Evolutionary conservation across 2,113 vertebrate species (phyloP), one percentile per base, ranked within the genome.

Genomic region (Mastomys natalensis): DNA sequence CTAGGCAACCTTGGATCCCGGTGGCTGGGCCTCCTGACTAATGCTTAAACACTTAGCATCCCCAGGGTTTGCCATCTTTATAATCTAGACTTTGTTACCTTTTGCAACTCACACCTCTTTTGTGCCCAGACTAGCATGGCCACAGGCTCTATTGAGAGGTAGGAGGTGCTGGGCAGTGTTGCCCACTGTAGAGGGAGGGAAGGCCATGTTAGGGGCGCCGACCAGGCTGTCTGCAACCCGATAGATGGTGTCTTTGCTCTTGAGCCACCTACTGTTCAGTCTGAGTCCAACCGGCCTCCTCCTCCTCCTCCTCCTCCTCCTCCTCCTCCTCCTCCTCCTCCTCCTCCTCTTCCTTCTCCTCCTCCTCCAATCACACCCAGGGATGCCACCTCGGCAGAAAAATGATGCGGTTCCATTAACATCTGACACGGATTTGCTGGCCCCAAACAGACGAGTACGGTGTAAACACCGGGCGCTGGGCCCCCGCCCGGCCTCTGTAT

Each of bases 351-450:
- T 37, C 66, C 64, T 22, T 89, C 51, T 72, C 89, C 55, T 43
- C 48, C 93, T 96, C 97, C 87, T 96, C 97, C 97, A 97, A 96
- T 97, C 96, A 95, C 94, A 87, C 84, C 74, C 78, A 43, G 89
- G 90, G 93, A 92, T 97, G 98, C 98, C 98, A 98, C 97, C 98
- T 96, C 98, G 95, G 98, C 98, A 98, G 98, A 97, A 98, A 99
- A 98, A 98, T 98, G 97, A 98, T 78, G 97, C 97, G 98, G 94
- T 98, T 98, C 98, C 98, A 98, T 99, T 98, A 98, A 98, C 98
- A 98, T 98, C 98, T 98, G 98, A 98, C 98, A 98, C 93, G 98
- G 98, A 98, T 99, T 98, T 98, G 96, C 97, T 96, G 97, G 92
- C 97, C 93, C 95, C 97, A 97, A 98, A 98, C 97, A 98, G 98